phyloP scores from a whole-genome alignment of 1,140 invertebrate species.

The Bombus terrestris region DNA sequence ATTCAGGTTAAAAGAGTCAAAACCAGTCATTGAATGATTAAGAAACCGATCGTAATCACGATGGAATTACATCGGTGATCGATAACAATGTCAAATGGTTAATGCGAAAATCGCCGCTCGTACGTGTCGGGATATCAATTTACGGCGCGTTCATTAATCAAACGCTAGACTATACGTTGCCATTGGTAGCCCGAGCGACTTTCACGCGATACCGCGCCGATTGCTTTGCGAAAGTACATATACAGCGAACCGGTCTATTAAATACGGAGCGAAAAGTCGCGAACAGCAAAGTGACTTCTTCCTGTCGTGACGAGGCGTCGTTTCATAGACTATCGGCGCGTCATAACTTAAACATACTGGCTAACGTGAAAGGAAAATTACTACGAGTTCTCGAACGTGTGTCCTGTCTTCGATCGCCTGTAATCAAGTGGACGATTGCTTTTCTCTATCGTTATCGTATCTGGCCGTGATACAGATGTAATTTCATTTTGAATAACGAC shows the following conservation, averaged over 20 bases:
- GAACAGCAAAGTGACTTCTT: conserved; percentile 37
- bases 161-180: background rate
- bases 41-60: conserved; percentile 1
- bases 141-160: conserved; percentile 47
- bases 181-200: background rate
- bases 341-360: conserved; percentile 21
- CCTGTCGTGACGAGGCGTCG: conserved; percentile 27
- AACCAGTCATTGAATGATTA: background rate
- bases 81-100: background rate
- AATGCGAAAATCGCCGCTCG: conserved; percentile 14
- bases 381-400: background rate
- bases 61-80: background rate
- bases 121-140: conserved; percentile 10
- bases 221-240: background rate
- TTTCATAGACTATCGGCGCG: conserved; percentile 19
- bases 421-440: background rate
- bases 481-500: conserved; percentile 15
- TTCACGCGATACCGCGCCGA: conserved; percentile 19
- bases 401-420: too few relatives aligned
- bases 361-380: conserved; percentile 27
- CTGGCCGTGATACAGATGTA: background rate
- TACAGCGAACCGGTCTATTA: background rate
- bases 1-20: background rate
- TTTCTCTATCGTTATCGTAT: conserved; percentile 13
- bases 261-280: background rate